Evolutionary conservation across 1,140 invertebrate genomes (phyloP), one percentile per base, ranked within the genome.

Genomic region (Nasonia vitripennis): DNA sequence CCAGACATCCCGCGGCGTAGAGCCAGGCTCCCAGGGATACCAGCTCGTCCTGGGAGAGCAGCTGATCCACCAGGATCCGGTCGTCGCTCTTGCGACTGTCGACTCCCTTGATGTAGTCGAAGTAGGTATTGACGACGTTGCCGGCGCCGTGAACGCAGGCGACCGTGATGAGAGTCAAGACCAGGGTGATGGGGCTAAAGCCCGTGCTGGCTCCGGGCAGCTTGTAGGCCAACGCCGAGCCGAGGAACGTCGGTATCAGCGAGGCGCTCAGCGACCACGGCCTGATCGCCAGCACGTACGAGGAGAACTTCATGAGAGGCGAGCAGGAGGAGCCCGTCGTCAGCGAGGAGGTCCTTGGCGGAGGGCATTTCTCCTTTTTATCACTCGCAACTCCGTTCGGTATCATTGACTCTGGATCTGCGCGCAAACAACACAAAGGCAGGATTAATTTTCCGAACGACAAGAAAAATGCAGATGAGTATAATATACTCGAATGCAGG

Each of bases 91-190:
- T 98, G 80, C 97, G 95, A 90, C 96, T 97, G 90, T 99, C 98
- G 70, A 99, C 98, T 48, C 98, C 98, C 94, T 98, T 97, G 10
- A 97, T 95, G 91, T 97, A 99, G 93, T 99, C 98, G 91, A 96
- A 99, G 92, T 99, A 99, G 0, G 98, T 99, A 91, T 99, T 99
- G 1, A 99, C 98, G n/a, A 99, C 96, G 93, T 99, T 99, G 62
- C 98, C 98, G 81, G 98, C 98, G 77, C 97, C 98, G 92, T 99
- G 98, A 3, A 99, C 98, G 20, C 97, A 98, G 78, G 98, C 94
- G 10, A 98, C 96, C 2, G 97, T 98, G 73, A 97, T 95, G 34
- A 97, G 93, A 1, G 98, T 98, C 0, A 98, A 93, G 11, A 98
- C 88, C 83, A 98, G 95, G 5, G 96, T 96, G 68, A 96, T 90